Base-by-base conservation (phyloP, 2,888 invertebrate genomes). In the Cantharis nigra region DNA sequence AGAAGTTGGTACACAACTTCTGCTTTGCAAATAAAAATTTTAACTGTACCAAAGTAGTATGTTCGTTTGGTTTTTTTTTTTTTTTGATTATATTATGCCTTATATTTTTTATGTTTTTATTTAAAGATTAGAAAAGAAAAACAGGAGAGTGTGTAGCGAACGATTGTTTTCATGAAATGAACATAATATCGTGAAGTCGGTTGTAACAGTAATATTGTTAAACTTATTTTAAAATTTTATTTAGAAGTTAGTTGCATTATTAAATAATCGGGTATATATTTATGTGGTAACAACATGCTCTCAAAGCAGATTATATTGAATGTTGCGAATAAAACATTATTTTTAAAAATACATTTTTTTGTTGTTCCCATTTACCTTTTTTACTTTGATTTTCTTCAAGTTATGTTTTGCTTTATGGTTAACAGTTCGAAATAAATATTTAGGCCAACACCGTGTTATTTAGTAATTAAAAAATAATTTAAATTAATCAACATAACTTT, bases 141-240 rank as follows among this genome's bases (percentile, higher is more conserved):
- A 63, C 26, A 74, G 49, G 49, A 49, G n/a, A 26, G 77, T 75
- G 69, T 62, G 65, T 77, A 73, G 76, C 72, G 64, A 69, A 63
- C 26, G 30, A 75, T 67, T 63, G 67, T 75, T 76, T 70, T 74
- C 64, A 26, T 72, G 74, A 78, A 49, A 80, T 80, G 79, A 79
- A 79, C 79, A 76, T 75, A 74, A 78, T 78, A 76, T 76, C 71
- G 73, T 77, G 74, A 79, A 80, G 80, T 79, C 79, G 78, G 77
- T 79, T 78, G 74, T 78, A 80, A 76, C 80, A 74, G 81, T 78
- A 80, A 80, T 64, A 75, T 79, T 80, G 81, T 81, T 81, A 81
- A 78, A 77, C 76, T 80, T 81, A 80, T 80, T 80, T 81, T 79
- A 81, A 80, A 82, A 78, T 82, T 67, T 82, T 82, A 81, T 80